Evolutionary conservation across 2,113 vertebrate genomes (phyloP).

Genomic region (Okapia johnstoni): DNA sequence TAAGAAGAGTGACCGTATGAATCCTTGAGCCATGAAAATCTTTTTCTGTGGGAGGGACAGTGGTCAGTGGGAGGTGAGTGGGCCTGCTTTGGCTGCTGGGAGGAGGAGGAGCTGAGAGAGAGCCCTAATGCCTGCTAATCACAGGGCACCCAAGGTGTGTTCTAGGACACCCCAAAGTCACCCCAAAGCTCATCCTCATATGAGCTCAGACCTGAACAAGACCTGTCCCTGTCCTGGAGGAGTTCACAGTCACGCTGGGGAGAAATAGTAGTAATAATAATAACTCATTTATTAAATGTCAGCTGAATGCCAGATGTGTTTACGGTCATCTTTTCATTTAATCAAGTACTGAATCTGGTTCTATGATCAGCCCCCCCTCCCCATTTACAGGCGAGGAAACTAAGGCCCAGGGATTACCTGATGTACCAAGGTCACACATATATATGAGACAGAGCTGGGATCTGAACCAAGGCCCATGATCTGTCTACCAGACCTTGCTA

Average conservation of each 20-base stretch:
- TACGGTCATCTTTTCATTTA: background rate
- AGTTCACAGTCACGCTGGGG: background rate
- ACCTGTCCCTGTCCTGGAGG: background rate
- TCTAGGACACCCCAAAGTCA: background rate
- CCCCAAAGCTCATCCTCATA: background rate
- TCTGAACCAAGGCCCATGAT: background rate
- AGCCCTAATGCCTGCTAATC: background rate
- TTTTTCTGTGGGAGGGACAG: background rate
- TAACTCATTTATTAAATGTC: background rate
- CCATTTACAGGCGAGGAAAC: background rate
- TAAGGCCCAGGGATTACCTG: background rate
- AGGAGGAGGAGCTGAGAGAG: background rate
- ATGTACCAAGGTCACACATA: background rate
- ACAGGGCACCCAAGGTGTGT: background rate
- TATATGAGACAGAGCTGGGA: background rate
- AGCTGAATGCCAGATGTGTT: background rate
- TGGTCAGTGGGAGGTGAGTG: background rate
- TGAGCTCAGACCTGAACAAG: background rate
- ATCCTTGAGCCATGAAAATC: background rate
- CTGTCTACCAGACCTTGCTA: background rate
- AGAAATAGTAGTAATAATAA: background rate
- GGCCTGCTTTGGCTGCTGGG: background rate
- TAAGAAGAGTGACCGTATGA: constrained; percentile 29
- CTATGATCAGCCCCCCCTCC: background rate
- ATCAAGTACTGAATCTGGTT: background rate